Base-by-base conservation (phyloP, 1,140 invertebrate species). In the Drosophila baimaii region DNA sequence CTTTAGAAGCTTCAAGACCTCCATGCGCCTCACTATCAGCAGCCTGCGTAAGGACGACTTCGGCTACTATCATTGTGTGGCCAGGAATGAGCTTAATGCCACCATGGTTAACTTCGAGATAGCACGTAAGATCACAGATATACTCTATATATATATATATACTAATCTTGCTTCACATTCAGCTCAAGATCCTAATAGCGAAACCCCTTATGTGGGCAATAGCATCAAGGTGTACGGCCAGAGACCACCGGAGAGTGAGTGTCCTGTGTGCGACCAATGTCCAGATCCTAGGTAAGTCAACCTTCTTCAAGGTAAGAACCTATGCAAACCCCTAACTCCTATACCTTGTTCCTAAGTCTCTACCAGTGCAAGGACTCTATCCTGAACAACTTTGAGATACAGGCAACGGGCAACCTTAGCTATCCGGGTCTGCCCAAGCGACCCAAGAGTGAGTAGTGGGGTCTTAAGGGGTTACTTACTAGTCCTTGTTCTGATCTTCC, bases 1-100 rank as follows among this genome's bases (percentile, higher is more conserved):
- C 19, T 35, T 39, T 51, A 41, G 44, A 8, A 83, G 79, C 17
- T 92, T 90, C 46, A 92, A 92, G 66, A 91, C 91, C 4, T 79
- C 84, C 1, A 97, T 97, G 96, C 94, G 94, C 39, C 90, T 98
- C 37, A 96, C 95, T 55, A 95, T 98, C 23, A 95, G 93, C 1
- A 94, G 94, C 51, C 91, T 97, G 21, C 93, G 93, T 21, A 91
- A 93, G 13, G 84, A 93, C 37, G 97, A 98, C 68, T 92, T 94
- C 90, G 94, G 96, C 12, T 93, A 94, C 39, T 98, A 98, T 90
- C 94, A 96, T 78, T 98, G 97, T 86, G 94, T 97, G 43, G 95
- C 95, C 23, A 97, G 96, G 86, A 98, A 98, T 91, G 95, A 96
- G 74, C 92, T 96, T 5, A 95, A 95, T 82, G 94, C 94, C 5